These are phyloP conservation scores for Dendrolimus kikuchii DNA, from an alignment of 1,140 invertebrate species.

Conservation along the genomic window DNA sequence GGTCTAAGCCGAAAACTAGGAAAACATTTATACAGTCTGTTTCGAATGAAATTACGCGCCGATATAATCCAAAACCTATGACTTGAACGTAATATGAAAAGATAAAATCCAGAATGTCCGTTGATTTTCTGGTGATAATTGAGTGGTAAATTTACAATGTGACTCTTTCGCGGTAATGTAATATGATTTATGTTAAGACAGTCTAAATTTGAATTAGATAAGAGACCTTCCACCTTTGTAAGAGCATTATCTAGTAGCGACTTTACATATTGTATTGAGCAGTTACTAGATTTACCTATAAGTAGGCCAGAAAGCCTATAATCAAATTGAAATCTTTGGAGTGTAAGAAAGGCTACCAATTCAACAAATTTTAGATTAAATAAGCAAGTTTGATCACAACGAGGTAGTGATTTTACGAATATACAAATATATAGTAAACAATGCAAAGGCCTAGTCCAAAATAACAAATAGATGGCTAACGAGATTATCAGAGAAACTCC, in stretches of 20 bases:
- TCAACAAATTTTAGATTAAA: not conserved
- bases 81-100: too few species aligned
- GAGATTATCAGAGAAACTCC: not conserved
- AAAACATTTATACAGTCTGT: too few species aligned
- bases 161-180: too few species aligned
- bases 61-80: too few species aligned
- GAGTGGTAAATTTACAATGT: too few species aligned
- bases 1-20: too few species aligned
- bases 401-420: constrained; percentile 1
- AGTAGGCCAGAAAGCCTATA: not conserved
- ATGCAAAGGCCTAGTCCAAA: constrained; percentile 1
- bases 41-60: too few species aligned
- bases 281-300: not conserved
- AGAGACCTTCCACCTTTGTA: not conserved
- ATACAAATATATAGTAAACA: constrained; percentile 1
- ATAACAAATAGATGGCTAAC: not conserved
- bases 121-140: too few species aligned
- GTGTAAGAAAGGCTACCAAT: not conserved
- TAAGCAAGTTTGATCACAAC: not conserved
- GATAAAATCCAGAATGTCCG: too few species aligned
- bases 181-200: too few species aligned
- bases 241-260: not conserved
- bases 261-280: not conserved
- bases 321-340: not conserved
- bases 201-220: too few species aligned